Percentiles rank a stretch among this genome's conserved stretches.
Evolutionary conservation across 53 echinoderm and acorn worm species (phyloP).

Genomic region (Antedon mediterranea): DNA sequence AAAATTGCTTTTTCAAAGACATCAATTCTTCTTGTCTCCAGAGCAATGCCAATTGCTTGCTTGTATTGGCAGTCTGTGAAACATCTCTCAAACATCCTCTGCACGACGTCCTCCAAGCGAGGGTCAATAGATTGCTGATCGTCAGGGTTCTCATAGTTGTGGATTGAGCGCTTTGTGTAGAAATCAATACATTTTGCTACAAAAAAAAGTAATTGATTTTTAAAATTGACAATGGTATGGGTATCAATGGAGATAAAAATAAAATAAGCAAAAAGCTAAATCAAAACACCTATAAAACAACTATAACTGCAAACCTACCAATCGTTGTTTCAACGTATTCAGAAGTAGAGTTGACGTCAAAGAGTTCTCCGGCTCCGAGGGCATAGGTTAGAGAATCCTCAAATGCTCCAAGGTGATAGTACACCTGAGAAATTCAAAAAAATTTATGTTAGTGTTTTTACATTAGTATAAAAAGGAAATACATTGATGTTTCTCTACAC

Average conservation of each 20-base stretch:
- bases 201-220: neutral
- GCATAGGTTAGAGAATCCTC: constrained; percentile 94
- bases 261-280: no score
- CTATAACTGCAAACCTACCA: no score
- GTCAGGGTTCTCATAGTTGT: constrained; percentile 69
- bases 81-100: constrained; percentile 93
- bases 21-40: constrained; percentile 82
- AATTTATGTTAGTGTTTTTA: no score
- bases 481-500: no score
- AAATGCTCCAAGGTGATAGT: constrained; percentile 92
- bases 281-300: no score
- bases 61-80: constrained; percentile 70
- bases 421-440: constrained; percentile 50
- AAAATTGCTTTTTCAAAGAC: constrained; percentile 76
- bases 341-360: constrained; percentile 56
- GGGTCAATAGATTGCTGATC: constrained; percentile 56
- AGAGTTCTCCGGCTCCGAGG: constrained; percentile 70
- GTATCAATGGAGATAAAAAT: no score
- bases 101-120: constrained; percentile 60
- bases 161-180: constrained; percentile 64
- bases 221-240: no score
- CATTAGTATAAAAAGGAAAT: no score
- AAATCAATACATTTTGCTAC: constrained; percentile 88
- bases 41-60: constrained; percentile 82
- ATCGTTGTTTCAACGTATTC: constrained; percentile 93